Conservation (phyloP, 2,888 invertebrate species). For the Venusia cambrica region DNA sequence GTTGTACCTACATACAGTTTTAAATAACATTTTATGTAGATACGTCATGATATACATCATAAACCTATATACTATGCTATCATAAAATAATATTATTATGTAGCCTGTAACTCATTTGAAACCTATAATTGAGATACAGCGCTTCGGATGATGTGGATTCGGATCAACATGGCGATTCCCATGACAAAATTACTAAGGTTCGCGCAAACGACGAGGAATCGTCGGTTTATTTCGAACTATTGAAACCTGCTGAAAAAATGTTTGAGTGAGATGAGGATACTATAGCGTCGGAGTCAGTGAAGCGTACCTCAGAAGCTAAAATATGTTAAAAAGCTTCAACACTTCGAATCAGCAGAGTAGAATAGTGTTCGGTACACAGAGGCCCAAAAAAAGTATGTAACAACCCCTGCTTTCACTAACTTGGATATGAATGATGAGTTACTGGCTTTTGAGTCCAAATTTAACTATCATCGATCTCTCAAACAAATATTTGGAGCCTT, state of each 20-base stretch:
- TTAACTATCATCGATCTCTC: background rate
- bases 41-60: no score
- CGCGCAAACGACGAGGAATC: no score
- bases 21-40: no score
- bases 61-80: no score
- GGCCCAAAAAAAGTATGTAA: background rate
- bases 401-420: slow-evolving; percentile 2
- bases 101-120: no score
- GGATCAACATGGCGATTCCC: no score
- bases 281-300: background rate
- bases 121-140: no score
- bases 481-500: slow-evolving; percentile 2
- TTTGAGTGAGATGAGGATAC: slow-evolving; percentile 1
- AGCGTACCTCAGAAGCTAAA: slow-evolving; percentile 1
- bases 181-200: no score
- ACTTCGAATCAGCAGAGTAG: slow-evolving; percentile 2
- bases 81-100: no score
- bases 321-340: slow-evolving; percentile 1
- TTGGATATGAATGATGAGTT: slow-evolving; percentile 2
- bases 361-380: slow-evolving; percentile 1
- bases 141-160: no score
- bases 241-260: background rate
- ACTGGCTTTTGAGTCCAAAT: background rate
- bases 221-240: no score
- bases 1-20: no score